Base-by-base conservation (phyloP, 2,888 invertebrate species). In the Penaeus monodon region DNA sequence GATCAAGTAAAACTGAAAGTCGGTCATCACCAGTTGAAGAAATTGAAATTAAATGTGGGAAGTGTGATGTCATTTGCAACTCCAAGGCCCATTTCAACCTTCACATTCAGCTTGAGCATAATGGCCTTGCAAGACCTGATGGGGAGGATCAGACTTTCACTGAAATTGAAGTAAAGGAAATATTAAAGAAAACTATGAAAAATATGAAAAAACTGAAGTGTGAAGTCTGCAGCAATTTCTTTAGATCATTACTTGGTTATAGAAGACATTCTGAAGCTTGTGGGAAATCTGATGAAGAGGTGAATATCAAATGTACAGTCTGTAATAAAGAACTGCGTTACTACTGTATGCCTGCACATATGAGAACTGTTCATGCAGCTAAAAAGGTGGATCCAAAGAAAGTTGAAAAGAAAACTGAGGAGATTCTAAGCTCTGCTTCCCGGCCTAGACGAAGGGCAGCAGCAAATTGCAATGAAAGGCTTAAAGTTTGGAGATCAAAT, bases 101-200 rank as follows among this genome's bases (percentile, higher is more conserved):
- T 33, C 89, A 88, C 68, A 57, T 82, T 22, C 79, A 38, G 2
- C 24, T n/a, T n/a, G 79, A 29, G 1, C 88, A 89, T 78, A 87
- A 88, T 65, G 89, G 88, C 20, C 77, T 86, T 66, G 89, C 86
- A 4, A 77, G 89, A 63, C 79, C 84, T 17, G 33, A 22, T 76
- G 89, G 88, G 0, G 77, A 84, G 74, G 84, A 64, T 66, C 89
- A 89, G 49, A 88, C 88, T 17, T 89, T 89, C 66, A 63, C 68
- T 12, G 77, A 84, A 17, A 33, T 63, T 4, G 81, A 88, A 38
- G 22, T n/a, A 14, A 44, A 74, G n/a, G 14, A 33, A 17, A 84
- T 86, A 49, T 38, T 77, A 49, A 77, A 38, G 22, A 66, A 38
- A 33, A 85, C 86, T n/a, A 74, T 88, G n/a, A 77, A 49, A 38